These are phyloP conservation scores for Strix uralensis DNA, from an alignment of 2,113 vertebrate genomes.

Conservation along the genomic window DNA sequence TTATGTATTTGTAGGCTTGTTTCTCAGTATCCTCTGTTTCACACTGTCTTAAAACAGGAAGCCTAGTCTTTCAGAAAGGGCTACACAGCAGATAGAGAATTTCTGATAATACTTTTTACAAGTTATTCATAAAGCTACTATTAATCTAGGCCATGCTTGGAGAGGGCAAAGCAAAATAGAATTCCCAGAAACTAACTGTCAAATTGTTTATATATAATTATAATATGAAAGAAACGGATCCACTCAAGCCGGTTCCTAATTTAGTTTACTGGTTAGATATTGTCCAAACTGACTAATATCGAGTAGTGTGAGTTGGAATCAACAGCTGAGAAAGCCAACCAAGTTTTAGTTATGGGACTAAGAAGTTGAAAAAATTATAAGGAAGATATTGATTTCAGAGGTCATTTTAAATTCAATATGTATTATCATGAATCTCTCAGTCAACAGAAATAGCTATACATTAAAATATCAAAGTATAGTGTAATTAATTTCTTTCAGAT, in stretches of 20 bases:
- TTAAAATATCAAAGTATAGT: neutral
- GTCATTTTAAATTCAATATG: neutral
- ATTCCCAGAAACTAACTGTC: neutral
- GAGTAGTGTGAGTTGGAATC: neutral
- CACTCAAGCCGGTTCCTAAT: neutral
- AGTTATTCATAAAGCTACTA: neutral
- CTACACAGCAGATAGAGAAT: neutral
- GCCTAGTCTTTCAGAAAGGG: neutral
- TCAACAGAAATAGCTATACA: neutral
- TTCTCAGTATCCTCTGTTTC: neutral
- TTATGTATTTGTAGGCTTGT: neutral
- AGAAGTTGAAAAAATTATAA: neutral
- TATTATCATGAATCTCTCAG: neutral
- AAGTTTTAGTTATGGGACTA: neutral
- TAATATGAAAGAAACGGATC: neutral
- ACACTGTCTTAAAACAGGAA: neutral
- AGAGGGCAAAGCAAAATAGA: neutral
- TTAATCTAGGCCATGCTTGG: neutral
- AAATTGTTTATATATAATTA: neutral
- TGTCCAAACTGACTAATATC: neutral
- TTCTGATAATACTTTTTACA: neutral
- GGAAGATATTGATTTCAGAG: neutral
- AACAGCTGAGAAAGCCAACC: neutral
- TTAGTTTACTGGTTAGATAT: neutral
- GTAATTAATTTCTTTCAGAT: neutral